A percentile compares a stretch with the other conserved stretches of the same genome.
Evolutionary conservation across 2,113 vertebrate species (phyloP).

Genomic region (Chelonoidis abingdonii): DNA sequence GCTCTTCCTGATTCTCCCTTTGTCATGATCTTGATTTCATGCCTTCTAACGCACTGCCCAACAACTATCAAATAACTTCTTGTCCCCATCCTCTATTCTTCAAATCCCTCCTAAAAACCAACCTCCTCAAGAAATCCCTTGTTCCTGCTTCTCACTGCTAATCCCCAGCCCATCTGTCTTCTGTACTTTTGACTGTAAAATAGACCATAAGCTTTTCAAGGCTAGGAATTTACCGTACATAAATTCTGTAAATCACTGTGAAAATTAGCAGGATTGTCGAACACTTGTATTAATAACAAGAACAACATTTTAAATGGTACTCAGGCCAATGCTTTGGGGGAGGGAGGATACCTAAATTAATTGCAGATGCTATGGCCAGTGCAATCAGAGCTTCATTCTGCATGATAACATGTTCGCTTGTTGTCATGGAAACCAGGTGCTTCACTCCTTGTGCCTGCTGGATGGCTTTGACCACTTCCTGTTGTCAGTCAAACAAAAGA

Average conservation of each 20-base stretch:
- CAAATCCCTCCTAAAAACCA: neutral
- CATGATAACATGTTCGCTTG: conserved; percentile 86
- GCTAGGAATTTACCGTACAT: rapidly evolving
- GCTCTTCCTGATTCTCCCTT: neutral
- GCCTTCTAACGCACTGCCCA: rapidly evolving
- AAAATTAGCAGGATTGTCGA: neutral
- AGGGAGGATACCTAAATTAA: conserved; percentile 81
- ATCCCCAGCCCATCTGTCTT: neutral
- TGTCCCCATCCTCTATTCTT: neutral
- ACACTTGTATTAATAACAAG: neutral
- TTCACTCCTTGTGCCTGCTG: conserved; percentile 84
- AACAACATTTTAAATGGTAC: neutral
- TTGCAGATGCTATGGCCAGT: conserved; percentile 86
- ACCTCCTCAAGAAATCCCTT: neutral
- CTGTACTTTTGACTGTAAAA: neutral
- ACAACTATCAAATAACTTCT: neutral
- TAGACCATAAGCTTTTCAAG: neutral
- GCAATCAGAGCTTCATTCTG: conserved; percentile 91
- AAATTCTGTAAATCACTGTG: neutral
- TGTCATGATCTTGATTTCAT: neutral
- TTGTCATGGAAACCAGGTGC: conserved; percentile 89
- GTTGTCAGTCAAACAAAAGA: conserved; percentile 39
- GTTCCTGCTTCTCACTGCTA: neutral
- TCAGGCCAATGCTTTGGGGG: neutral
- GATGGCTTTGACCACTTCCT: conserved; percentile 89